Conservation (phyloP, 1,140 invertebrate species). For the Drosophila ananassae region DNA sequence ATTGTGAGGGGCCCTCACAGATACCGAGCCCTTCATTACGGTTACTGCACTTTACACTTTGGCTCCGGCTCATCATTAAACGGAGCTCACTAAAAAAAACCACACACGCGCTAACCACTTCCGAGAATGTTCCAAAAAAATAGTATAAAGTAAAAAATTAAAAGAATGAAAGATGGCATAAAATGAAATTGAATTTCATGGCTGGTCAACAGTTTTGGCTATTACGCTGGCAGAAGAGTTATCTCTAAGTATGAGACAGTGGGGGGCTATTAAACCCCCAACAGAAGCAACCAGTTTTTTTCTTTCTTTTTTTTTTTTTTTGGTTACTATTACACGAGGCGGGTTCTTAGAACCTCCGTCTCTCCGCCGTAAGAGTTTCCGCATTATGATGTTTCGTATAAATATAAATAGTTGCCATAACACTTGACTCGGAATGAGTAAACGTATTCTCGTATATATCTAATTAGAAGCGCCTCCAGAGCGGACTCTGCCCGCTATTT, state of each 20-base stretch:
- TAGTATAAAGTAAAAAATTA: background rate
- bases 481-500: conserved; percentile 29
- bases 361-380: conserved; percentile 51
- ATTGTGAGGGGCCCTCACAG: background rate
- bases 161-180: conserved; percentile 36
- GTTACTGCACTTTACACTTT: conserved; percentile 64
- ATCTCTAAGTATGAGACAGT: background rate
- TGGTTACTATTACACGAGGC: conserved; percentile 57
- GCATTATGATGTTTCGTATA: conserved; percentile 57
- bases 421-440: conserved; percentile 44
- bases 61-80: conserved; percentile 29
- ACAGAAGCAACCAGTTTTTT: conserved; percentile 55
- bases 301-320: conserved; percentile 8
- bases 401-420: conserved; percentile 61
- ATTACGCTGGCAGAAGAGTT: conserved; percentile 58
- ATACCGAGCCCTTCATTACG: conserved; percentile 10
- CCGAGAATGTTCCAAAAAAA: conserved; percentile 59
- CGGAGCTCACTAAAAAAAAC: conserved; percentile 1
- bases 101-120: conserved; percentile 31
- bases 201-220: conserved; percentile 43
- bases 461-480: conserved; percentile 54
- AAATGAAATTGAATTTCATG: conserved; percentile 77
- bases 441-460: conserved; percentile 5
- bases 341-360: conserved; percentile 66
- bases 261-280: conserved; percentile 6